Percentiles rank a stretch among this genome's conserved stretches.
These are phyloP conservation scores for Arctia plantaginis DNA, from an alignment of 2,888 invertebrate genomes.

Conservation along the genomic window DNA sequence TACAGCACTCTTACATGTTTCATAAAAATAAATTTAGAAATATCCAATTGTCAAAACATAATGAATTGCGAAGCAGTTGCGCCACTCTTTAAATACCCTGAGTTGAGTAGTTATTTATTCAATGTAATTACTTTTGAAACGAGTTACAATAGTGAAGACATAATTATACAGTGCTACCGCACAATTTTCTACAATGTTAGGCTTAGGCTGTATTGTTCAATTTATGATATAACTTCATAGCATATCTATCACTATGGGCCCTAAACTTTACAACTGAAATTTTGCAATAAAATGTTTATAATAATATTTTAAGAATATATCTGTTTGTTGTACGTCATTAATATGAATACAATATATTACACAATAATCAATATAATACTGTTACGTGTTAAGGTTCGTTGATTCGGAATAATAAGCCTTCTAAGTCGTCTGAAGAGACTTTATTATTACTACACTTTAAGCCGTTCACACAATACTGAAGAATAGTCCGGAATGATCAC, in stretches of 20 bases:
- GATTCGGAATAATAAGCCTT: no score
- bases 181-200: neutral
- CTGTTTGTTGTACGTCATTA: no score
- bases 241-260: neutral
- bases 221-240: neutral
- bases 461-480: no score
- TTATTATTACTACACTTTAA: no score
- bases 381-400: no score
- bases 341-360: no score
- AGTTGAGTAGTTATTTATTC: neutral
- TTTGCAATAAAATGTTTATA: no score
- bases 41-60: neutral
- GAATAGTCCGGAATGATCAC: no score
- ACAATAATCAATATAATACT: no score
- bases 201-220: neutral
- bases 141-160: neutral
- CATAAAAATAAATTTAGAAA: neutral
- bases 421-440: no score
- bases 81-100: neutral
- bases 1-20: neutral
- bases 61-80: neutral
- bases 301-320: no score
- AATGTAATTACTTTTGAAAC: neutral
- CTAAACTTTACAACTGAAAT: neutral
- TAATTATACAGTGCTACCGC: conserved; percentile 4